Percentiles rank a stretch among this genome's conserved stretches.
Conservation (phyloP, 2,888 invertebrate genomes). For the Oscheius myriophilus region DNA sequence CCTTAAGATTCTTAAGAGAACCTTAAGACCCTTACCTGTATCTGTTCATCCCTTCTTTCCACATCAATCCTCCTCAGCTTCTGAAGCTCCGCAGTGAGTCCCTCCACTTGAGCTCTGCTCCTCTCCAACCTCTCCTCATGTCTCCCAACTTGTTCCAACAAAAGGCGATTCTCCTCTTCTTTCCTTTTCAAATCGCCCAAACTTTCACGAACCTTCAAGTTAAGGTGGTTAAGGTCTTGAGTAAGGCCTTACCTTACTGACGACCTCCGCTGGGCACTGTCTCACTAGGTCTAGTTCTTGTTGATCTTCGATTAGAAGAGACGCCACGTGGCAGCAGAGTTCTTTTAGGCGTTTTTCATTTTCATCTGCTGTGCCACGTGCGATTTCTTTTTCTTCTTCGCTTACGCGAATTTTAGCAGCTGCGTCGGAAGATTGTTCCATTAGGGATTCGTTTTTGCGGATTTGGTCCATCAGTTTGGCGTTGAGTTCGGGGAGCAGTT, state of each 20-base stretch:
- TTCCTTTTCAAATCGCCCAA: not conserved
- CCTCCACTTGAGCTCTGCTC: constrained; percentile 25
- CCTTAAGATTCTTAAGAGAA: not conserved
- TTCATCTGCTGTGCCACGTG: constrained; percentile 1
- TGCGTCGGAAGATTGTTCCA: constrained; percentile 33
- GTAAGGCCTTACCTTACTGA: not conserved
- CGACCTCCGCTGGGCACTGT: constrained; percentile 8
- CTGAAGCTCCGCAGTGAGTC: constrained; percentile 38
- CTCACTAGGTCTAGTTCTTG: constrained; percentile 11
- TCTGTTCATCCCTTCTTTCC: constrained; percentile 25
- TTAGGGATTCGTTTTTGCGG: constrained; percentile 34
- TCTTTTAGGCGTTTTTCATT: constrained; percentile 14
- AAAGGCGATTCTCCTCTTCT: constrained; percentile 10
- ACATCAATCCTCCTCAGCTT: constrained; percentile 35
- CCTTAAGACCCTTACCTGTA: not conserved
- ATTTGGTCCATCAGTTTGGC: constrained; percentile 36
- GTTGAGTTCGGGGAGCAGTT: constrained; percentile 35
- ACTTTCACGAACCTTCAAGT: not conserved
- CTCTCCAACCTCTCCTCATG: constrained; percentile 17
- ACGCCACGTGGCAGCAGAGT: constrained; percentile 20
- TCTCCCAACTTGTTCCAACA: constrained; percentile 10
- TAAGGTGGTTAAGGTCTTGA: no score
- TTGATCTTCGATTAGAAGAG: constrained; percentile 16
- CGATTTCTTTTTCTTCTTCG: not conserved
- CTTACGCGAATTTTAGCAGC: constrained; percentile 26